Evolutionary conservation across 2,113 vertebrate species (phyloP).

Genomic region (Podocnemis expansa): DNA sequence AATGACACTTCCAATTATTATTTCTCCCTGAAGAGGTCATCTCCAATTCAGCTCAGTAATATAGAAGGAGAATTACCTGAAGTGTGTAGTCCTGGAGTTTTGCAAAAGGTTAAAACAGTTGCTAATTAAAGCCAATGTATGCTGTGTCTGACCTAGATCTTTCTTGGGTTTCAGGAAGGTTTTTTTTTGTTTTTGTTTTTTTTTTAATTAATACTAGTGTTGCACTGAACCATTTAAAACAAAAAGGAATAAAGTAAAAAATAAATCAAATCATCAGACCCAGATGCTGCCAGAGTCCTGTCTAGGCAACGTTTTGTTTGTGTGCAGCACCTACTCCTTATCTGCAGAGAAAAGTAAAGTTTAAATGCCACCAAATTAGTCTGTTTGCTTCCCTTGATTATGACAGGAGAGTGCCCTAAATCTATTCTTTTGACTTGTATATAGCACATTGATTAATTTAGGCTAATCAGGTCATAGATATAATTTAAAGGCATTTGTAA

Average conservation of each 20-base stretch:
- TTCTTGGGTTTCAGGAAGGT: conserved; percentile 45
- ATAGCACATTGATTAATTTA: rapidly evolving
- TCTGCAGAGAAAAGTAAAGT: not conserved
- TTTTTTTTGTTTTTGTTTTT: not conserved
- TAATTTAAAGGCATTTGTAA: not conserved
- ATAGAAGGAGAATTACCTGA: not conserved
- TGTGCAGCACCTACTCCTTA: rapidly evolving
- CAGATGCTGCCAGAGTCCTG: not conserved
- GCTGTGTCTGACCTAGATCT: conserved; percentile 65
- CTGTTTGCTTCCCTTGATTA: not conserved
- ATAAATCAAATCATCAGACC: conserved; percentile 26
- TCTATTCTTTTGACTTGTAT: not conserved
- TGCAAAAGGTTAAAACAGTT: conserved; percentile 52
- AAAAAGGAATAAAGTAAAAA: conserved; percentile 53
- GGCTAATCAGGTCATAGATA: not conserved
- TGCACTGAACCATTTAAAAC: not conserved
- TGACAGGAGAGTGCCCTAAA: not conserved
- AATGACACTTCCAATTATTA: conserved; percentile 74
- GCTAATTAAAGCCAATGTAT: conserved; percentile 48
- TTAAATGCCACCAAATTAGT: not conserved
- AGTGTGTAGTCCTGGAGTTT: conserved; percentile 27
- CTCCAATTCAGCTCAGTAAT: conserved; percentile 35
- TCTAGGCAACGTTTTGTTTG: rapidly evolving
- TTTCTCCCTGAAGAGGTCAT: conserved; percentile 71
- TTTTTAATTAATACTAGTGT: not conserved